These are phyloP conservation scores for Goniozus legneri DNA, from an alignment of 1,140 invertebrate species.

Conservation along the genomic window DNA sequence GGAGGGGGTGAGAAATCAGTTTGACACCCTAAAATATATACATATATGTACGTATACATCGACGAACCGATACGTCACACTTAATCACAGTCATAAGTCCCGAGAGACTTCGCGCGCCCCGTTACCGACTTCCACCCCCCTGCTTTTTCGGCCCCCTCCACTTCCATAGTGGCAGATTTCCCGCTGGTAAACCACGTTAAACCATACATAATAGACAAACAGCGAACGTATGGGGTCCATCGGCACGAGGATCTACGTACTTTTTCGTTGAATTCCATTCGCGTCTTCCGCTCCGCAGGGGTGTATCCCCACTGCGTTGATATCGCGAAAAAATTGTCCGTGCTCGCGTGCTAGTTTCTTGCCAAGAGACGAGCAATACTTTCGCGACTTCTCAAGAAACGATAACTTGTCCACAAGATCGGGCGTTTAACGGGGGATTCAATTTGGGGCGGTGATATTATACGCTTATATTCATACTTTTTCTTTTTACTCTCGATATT, in stretches of 20 bases:
- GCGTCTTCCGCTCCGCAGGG: slow-evolving; percentile 14
- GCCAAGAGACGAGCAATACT: slow-evolving; percentile 16
- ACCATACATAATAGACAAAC: slow-evolving; percentile 38
- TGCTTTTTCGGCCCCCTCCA: background rate
- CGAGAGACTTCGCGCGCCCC: slow-evolving; percentile 14
- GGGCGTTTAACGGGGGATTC: slow-evolving; percentile 39
- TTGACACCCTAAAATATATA: slow-evolving; percentile 6
- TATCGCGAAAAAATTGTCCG: slow-evolving; percentile 23
- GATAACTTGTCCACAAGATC: slow-evolving; percentile 29
- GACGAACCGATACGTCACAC: slow-evolving; percentile 38
- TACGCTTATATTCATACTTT: slow-evolving; percentile 31
- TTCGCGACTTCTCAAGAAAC: slow-evolving; percentile 17
- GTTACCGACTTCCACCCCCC: background rate
- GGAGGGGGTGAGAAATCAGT: slow-evolving; percentile 1
- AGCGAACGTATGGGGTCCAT: slow-evolving; percentile 38
- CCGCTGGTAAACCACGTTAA: slow-evolving; percentile 40
- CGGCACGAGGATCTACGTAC: slow-evolving; percentile 23
- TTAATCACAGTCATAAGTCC: slow-evolving; percentile 41
- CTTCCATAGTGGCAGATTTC: slow-evolving; percentile 17
- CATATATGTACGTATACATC: slow-evolving; percentile 11
- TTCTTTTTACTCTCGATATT: no score
- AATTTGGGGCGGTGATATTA: slow-evolving; percentile 39
- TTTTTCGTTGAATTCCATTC: slow-evolving; percentile 24
- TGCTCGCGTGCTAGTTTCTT: background rate
- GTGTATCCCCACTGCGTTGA: no score